Evolutionary conservation across 2,113 vertebrate genomes (phyloP).

Genomic region (Rhegmatorhina hoffmannsi): DNA sequence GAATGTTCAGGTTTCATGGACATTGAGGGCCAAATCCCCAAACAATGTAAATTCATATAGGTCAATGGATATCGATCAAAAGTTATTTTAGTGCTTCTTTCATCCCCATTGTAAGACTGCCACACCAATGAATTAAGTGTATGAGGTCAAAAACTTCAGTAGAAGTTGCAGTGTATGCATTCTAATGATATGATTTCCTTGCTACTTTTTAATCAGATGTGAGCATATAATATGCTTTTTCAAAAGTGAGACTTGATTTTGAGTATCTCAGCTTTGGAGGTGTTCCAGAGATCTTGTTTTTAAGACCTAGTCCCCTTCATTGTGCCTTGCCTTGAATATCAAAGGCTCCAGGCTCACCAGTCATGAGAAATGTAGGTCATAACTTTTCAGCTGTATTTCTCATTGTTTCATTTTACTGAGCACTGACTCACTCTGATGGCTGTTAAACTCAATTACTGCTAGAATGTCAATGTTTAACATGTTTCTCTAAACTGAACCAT

Average conservation of each 20-base stretch:
- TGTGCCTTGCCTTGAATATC: not conserved
- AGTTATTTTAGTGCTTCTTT: not conserved
- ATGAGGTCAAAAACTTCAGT: not conserved
- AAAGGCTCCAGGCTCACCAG: not conserved
- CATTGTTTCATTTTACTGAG: not conserved
- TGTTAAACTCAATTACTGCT: not conserved
- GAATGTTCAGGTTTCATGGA: not conserved
- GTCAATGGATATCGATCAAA: not conserved
- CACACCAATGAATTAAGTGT: not conserved
- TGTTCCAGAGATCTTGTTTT: not conserved
- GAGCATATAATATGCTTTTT: not conserved
- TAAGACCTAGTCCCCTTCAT: not conserved
- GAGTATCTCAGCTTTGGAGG: not conserved
- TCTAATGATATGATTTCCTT: not conserved
- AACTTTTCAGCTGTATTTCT: not conserved
- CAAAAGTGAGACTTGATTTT: not conserved
- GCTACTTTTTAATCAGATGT: not conserved
- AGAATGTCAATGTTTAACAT: not conserved
- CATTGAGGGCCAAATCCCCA: not conserved
- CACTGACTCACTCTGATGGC: not conserved
- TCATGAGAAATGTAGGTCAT: not conserved
- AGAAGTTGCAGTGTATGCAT: not conserved
- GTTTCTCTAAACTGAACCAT: slow-evolving; percentile 34
- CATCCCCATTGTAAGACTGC: not conserved
- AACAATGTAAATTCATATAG: not conserved